Base-by-base conservation (phyloP, 2,113 vertebrate genomes). In the Rhineura floridana region DNA sequence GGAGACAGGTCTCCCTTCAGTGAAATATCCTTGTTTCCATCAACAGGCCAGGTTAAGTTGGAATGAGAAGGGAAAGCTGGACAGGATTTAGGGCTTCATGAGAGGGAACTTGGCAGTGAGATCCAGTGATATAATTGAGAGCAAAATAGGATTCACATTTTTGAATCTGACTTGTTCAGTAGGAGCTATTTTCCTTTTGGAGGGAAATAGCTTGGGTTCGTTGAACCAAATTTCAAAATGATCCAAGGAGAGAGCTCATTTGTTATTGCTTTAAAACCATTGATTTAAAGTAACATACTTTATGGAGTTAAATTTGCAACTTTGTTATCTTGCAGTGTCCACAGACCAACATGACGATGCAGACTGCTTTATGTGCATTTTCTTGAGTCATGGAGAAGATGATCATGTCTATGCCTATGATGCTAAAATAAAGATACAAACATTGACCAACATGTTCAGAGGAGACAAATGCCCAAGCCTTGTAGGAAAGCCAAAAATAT, bases 401-500 rank as follows among this genome's bases (percentile, higher is more conserved):
- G 97, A 97, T 46, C 97, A 98, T 0, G 62, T 99, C 78, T 99
- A 97, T 3, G 96, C 98, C 0, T 82, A 94, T 0, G 97, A 99
- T 21, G 97, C 30, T 46, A 96, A 97, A 95, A 98, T 99, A 79
- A 90, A 95, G 88, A 97, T 99, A 87, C 95, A 97, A 87, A 93
- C 94, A 0, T 81, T 99, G 87, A 98, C 97, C 1, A 87, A 94
- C 76, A 92, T 97, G 94, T 99, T 99, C 95, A 98, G 96, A 94
- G 99, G 99, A 92, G 96, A 98, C 93, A 97, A 96, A 46, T 99
- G 99, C 94, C 94, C 0, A 59, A 98, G 97, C 88, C 97, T 99
- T 44, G 97, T 97, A 23, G 99, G 99, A 42, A 99, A 99, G 92
- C 99, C 99, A 0, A 99, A 99, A 96, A 98, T 99, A 94, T 99